Evolutionary conservation across 2,113 vertebrate species (phyloP).

Genomic region (Rhizomys pruinosus): DNA sequence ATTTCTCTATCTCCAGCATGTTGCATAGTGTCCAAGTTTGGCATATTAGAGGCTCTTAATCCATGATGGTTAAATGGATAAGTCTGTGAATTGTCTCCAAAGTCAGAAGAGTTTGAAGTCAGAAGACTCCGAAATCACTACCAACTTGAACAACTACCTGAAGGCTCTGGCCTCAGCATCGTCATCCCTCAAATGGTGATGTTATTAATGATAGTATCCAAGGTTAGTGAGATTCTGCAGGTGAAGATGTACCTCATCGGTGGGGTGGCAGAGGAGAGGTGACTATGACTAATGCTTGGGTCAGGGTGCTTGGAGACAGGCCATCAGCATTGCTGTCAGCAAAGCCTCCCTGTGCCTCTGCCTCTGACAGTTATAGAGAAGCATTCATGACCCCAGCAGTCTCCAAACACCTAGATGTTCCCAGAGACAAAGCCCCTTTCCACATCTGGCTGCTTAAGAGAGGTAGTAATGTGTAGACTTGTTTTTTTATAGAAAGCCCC

Average conservation of each 20-base stretch:
- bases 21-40: neutral
- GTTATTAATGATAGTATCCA: neutral
- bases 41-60: neutral
- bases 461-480: neutral
- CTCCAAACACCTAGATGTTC: neutral
- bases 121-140: neutral
- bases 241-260: neutral
- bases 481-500: neutral
- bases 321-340: neutral
- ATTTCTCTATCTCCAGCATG: neutral
- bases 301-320: neutral
- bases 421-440: neutral
- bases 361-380: neutral
- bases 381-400: too few species aligned
- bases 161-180: neutral
- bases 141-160: neutral
- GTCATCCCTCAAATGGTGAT: neutral
- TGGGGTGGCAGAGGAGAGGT: neutral
- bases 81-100: neutral
- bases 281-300: neutral
- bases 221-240: neutral
- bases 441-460: neutral
- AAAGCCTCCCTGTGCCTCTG: neutral
- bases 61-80: neutral
- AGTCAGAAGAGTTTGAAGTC: neutral